Percentiles rank a stretch among this genome's conserved stretches.
Evolutionary conservation across 1,140 invertebrate species (phyloP).

Genomic region (Drosophila asahinai): DNA sequence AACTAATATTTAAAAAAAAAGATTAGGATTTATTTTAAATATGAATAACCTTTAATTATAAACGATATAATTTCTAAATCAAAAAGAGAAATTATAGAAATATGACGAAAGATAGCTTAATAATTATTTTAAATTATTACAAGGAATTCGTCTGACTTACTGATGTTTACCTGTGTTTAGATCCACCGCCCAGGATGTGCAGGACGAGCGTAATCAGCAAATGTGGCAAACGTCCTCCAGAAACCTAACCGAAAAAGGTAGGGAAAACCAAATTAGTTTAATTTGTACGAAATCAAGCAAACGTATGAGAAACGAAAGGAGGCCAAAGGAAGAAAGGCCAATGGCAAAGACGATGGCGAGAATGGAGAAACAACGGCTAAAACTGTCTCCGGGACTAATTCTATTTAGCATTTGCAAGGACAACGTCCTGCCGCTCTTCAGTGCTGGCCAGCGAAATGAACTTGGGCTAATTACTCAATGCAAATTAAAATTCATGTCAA

Average conservation of each 20-base stretch:
- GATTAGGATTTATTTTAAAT: neutral
- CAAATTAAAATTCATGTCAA: slow-evolving; percentile 84
- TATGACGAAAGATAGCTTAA: neutral
- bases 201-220: slow-evolving; percentile 79
- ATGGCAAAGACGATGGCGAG: slow-evolving; percentile 11
- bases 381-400: slow-evolving; percentile 64
- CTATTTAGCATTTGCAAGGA: slow-evolving; percentile 77
- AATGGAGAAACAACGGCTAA: slow-evolving; percentile 39
- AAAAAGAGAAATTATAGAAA: too few species aligned
- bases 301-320: slow-evolving; percentile 51
- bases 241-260: slow-evolving; percentile 36
- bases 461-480: slow-evolving; percentile 82
- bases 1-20: neutral
- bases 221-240: slow-evolving; percentile 64
- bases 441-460: slow-evolving; percentile 71
- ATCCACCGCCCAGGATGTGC: slow-evolving; percentile 16
- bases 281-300: slow-evolving; percentile 81
- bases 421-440: slow-evolving; percentile 23
- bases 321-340: slow-evolving; percentile 20
- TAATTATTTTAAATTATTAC: neutral
- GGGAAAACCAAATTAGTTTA: slow-evolving; percentile 76
- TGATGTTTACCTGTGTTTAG: neutral
- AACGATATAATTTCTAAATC: too few species aligned
- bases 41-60: too few species aligned
- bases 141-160: neutral